Base-by-base conservation (phyloP, 2,797 vertebrate genomes). In the Carapus acus region DNA sequence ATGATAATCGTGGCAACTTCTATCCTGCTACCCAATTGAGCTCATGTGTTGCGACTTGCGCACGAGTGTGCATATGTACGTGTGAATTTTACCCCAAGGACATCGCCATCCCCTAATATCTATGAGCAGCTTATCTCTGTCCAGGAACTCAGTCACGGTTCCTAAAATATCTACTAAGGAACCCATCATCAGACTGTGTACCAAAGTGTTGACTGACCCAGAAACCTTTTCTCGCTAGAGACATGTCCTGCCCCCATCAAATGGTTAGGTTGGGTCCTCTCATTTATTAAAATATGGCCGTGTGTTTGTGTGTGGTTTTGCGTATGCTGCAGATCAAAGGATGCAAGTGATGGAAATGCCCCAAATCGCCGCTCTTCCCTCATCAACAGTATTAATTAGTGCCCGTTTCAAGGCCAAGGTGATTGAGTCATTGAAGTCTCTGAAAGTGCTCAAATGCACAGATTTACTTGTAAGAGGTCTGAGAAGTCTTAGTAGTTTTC, bases 161-260 rank as follows among this genome's bases (percentile, higher is more conserved):
- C 53, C 73, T 43, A 51, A 62, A 68, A 57, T 70, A 69, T 78
- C 68, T 57, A 38, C 18, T 22, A 14, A 66, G 57, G 58, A 62
- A 20, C 33, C 2, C 13, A 15, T 52, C 14, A 23, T 37, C 37
- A 20, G 60, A 29, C 54, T 8, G 50, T 11, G 31, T 49, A 55
- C 54, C 64, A 49, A 14, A 58, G 44, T 20, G 44, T 48, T 55
- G 68, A 63, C 58, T 68, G 70, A 73, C 73, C 73, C 73, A 76
- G 69, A 80, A 80, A 76, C 51, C 66, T 43, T 54, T 38, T 70
- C 70, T 61, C 56, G 76, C 65, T 61, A 65, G 51, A 61, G 65
- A 71, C 57, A 71, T 69, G 73, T 73, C 73, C 62, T 56, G 54
- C 58, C 24, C 59, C 42, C 71, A 52, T 74, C 71, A 67, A 44